Evolutionary conservation across 2,797 vertebrate genomes (phyloP).

Genomic region (Mus spretus): DNA sequence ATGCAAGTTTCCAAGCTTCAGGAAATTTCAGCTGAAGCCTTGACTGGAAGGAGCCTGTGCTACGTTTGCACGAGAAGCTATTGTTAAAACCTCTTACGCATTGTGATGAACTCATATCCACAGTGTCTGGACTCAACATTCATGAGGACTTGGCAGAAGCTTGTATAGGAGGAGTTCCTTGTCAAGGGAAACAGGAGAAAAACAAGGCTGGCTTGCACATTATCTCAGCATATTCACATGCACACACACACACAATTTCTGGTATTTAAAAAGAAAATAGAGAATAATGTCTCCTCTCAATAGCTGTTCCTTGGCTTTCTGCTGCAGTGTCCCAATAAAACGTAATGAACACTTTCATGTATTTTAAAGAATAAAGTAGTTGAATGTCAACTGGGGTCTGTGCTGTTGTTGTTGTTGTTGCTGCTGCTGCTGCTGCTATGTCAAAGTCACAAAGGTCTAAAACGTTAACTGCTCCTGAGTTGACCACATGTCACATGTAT

Average conservation of each 20-base stretch:
- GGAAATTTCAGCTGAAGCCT: constrained; percentile 46
- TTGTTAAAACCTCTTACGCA: constrained; percentile 62
- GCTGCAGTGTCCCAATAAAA: background rate
- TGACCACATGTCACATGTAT: background rate
- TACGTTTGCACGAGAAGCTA: constrained; percentile 42
- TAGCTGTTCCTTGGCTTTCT: constrained; percentile 9
- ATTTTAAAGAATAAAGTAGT: constrained; percentile 33
- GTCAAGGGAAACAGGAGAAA: constrained; percentile 56
- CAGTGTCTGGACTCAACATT: constrained; percentile 63
- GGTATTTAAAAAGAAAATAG: constrained; percentile 6
- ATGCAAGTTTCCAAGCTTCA: constrained; percentile 63
- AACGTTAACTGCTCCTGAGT: background rate
- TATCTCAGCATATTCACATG: background rate
- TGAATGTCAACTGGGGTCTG: background rate
- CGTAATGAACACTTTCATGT: background rate
- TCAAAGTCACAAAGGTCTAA: constrained; percentile 33
- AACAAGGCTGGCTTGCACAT: background rate
- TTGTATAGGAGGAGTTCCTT: constrained; percentile 14
- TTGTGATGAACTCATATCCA: constrained; percentile 57
- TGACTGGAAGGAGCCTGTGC: constrained; percentile 59
- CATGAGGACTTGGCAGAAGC: constrained; percentile 60
- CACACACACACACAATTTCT: background rate
- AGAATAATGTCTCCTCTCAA: constrained; percentile 24
- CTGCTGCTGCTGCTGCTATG: background rate
- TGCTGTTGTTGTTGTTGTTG: background rate